Conservation (phyloP, 2,888 invertebrate genomes). For the Carterocephalus palaemon region DNA sequence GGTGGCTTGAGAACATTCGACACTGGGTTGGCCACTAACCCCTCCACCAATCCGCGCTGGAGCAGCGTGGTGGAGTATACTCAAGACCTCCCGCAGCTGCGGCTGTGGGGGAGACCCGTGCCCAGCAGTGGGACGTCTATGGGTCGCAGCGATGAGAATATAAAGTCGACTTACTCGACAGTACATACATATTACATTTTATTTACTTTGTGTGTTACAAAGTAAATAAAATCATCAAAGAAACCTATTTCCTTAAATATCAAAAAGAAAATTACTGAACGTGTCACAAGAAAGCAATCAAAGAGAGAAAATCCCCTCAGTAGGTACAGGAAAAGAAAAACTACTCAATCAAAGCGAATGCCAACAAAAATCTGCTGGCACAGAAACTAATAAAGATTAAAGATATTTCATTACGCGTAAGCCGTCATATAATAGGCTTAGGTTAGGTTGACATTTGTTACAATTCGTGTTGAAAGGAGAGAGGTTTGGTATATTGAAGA, state of each 20-base stretch:
- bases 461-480: conserved; percentile 37
- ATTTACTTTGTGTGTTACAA: no score
- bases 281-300: conserved; percentile 37
- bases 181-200: no score
- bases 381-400: conserved; percentile 70
- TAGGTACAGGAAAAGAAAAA: conserved; percentile 42
- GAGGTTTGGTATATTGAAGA: conserved; percentile 34
- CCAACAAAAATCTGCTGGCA: conserved; percentile 38
- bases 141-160: no score
- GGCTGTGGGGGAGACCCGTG: no score
- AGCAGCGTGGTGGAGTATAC: no score
- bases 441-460: conserved; percentile 69
- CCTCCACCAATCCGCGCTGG: no score
- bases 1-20: no score
- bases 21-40: no score
- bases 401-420: conserved; percentile 76
- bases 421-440: conserved; percentile 71
- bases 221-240: no score
- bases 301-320: conserved; percentile 28
- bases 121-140: no score
- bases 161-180: no score
- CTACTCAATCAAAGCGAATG: conserved; percentile 41
- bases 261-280: conserved; percentile 20
- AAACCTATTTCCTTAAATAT: conserved; percentile 13
- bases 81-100: no score